phyloP scores from a whole-genome alignment of 2,113 vertebrate species.

The Lepus europaeus region DNA sequence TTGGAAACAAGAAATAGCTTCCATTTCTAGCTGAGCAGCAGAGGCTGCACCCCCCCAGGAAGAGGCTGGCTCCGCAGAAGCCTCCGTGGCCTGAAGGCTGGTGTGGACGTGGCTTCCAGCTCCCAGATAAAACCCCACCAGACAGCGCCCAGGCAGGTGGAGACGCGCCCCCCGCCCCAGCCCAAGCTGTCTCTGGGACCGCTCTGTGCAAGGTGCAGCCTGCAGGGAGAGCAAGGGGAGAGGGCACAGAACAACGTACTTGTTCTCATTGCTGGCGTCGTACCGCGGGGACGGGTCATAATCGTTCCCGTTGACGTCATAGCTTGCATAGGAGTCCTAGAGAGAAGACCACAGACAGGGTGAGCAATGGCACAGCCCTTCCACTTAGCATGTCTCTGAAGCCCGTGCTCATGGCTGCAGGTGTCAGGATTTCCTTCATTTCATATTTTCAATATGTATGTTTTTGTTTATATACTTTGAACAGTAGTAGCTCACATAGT shows the following conservation, averaged over 20 bases:
- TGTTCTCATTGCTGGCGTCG: conserved; percentile 94
- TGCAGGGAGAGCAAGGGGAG: neutral
- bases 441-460: neutral
- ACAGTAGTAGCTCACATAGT: neutral
- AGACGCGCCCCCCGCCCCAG: too few species aligned
- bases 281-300: conserved; percentile 94
- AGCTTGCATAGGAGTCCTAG: conserved; percentile 95
- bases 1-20: neutral
- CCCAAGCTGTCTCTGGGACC: neutral
- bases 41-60: neutral
- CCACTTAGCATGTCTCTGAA: neutral
- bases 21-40: neutral
- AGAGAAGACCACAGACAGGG: conserved; percentile 52
- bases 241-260: conserved; percentile 85
- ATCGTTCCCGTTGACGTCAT: conserved; percentile 95
- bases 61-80: neutral
- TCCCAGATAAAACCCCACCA: neutral
- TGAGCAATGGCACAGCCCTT: accelerated
- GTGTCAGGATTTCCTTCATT: neutral
- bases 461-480: neutral
- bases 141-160: accelerated
- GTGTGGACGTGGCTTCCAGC: accelerated
- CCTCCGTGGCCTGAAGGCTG: neutral
- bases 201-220: accelerated
- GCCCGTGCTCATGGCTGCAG: neutral